Evolutionary conservation across 2,113 vertebrate species (phyloP).

Genomic region (Heterocephalus glaber): DNA sequence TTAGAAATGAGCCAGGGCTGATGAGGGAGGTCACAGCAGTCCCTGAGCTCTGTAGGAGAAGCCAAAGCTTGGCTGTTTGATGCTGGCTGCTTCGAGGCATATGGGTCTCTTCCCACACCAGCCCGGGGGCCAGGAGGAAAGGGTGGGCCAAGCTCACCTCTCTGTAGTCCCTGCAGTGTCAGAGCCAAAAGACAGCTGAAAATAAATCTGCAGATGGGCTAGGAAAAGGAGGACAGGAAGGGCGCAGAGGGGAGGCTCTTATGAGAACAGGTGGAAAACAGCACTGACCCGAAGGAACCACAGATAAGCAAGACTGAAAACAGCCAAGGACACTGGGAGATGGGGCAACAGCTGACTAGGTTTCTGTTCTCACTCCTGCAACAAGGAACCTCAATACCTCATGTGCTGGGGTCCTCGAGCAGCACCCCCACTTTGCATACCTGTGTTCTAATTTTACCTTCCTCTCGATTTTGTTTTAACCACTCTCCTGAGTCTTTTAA

Average conservation of each 20-base stretch:
- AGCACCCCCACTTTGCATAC: background rate
- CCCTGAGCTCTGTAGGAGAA: conserved; percentile 82
- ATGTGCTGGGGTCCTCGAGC: fast-evolving
- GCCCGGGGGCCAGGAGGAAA: background rate
- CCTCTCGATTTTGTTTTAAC: background rate
- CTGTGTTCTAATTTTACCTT: background rate
- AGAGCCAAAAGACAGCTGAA: background rate
- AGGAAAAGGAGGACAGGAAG: conserved; percentile 38
- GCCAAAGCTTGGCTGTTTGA: conserved; percentile 67
- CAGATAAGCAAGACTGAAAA: too few species aligned
- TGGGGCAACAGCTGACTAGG: fast-evolving
- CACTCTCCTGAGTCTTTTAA: background rate
- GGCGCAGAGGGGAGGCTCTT: background rate
- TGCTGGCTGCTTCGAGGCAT: conserved; percentile 70
- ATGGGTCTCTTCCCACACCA: conserved; percentile 61
- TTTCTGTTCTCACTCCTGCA: background rate
- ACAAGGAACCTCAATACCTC: background rate
- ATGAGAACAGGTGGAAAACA: background rate
- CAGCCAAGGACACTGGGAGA: background rate
- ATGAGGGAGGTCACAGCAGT: conserved; percentile 83
- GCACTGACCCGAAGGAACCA: background rate
- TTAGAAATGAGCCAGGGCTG: conserved; percentile 85
- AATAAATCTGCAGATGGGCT: conserved; percentile 24
- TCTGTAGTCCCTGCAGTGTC: background rate
- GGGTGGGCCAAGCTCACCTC: background rate